A percentile compares a stretch with the other conserved stretches of the same genome.
These are phyloP conservation scores for Drosophila meridionalis DNA, from an alignment of 2,888 invertebrate genomes.

Conservation along the genomic window DNA sequence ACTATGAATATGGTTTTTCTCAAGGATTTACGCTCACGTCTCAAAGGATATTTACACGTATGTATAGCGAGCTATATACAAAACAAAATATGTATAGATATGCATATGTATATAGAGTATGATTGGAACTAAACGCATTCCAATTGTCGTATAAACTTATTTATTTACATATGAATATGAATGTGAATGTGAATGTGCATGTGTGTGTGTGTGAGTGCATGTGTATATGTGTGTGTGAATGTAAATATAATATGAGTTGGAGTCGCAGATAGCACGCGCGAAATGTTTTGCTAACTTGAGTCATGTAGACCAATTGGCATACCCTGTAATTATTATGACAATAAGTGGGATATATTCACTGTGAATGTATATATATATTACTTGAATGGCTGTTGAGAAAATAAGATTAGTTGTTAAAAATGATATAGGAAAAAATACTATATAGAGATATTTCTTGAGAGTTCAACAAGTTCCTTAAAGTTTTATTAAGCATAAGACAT, in stretches of 20 bases:
- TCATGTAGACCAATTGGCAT: slow-evolving; percentile 43
- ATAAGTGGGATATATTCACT: neutral
- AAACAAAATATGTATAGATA: neutral
- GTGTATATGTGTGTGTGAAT: slow-evolving; percentile 21
- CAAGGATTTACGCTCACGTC: slow-evolving; percentile 84
- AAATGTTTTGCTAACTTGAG: slow-evolving; percentile 43
- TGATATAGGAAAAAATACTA: too few relatives aligned
- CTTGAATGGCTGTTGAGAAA: neutral
- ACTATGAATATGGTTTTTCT: slow-evolving; percentile 85
- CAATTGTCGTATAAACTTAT: slow-evolving; percentile 22
- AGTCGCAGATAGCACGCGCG: slow-evolving; percentile 52
- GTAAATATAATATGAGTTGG: slow-evolving; percentile 20
- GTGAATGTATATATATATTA: neutral
- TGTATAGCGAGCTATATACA: slow-evolving; percentile 51
- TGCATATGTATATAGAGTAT: slow-evolving; percentile 14
- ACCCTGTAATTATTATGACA: slow-evolving; percentile 6
- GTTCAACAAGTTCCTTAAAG: too few relatives aligned
- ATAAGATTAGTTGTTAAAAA: neutral
- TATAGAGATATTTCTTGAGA: too few relatives aligned
- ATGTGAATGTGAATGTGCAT: slow-evolving; percentile 13
- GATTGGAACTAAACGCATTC: slow-evolving; percentile 24
- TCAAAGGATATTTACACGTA: slow-evolving; percentile 85
- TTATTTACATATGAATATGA: slow-evolving; percentile 26
- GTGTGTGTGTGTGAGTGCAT: neutral
- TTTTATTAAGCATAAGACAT: too few relatives aligned